Evolutionary conservation across 2,888 invertebrate species (phyloP).

Genomic region (Ypsolopha sequella): DNA sequence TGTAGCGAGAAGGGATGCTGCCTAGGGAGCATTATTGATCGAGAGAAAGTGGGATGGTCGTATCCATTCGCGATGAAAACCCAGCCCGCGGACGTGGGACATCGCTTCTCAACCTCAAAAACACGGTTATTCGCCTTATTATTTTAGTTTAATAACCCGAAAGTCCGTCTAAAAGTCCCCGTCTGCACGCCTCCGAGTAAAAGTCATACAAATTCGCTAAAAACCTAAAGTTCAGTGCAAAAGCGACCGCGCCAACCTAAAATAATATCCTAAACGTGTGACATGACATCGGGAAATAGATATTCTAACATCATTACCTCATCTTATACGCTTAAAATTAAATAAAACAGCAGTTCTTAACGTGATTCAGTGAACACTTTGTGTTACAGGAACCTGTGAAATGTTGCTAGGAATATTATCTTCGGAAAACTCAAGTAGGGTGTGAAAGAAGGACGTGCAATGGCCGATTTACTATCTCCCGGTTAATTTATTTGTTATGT

Average conservation of each 20-base stretch:
- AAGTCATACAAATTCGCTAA: slow-evolving; percentile 11
- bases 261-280: slow-evolving; percentile 12
- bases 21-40: slow-evolving; percentile 72
- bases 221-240: slow-evolving; percentile 12
- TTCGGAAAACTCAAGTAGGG: no score
- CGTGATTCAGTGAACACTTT: no score
- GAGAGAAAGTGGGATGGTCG: slow-evolving; percentile 65
- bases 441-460: slow-evolving; percentile 15
- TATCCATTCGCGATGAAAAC: slow-evolving; percentile 62
- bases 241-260: slow-evolving; percentile 11
- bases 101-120: slow-evolving; percentile 48
- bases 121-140: slow-evolving; percentile 48
- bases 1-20: slow-evolving; percentile 62
- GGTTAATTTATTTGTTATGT: slow-evolving; percentile 40
- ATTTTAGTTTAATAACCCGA: slow-evolving; percentile 33
- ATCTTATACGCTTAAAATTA: slow-evolving; percentile 20
- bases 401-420: no score
- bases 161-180: slow-evolving; percentile 20
- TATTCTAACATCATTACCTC: slow-evolving; percentile 12
- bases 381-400: no score
- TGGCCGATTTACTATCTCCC: slow-evolving; percentile 46
- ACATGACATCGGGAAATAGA: slow-evolving; percentile 21
- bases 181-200: slow-evolving; percentile 14
- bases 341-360: neutral
- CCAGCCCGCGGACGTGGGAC: slow-evolving; percentile 59